Conservation (phyloP, 2,888 invertebrate genomes). For the Hydropsyche betteni region DNA sequence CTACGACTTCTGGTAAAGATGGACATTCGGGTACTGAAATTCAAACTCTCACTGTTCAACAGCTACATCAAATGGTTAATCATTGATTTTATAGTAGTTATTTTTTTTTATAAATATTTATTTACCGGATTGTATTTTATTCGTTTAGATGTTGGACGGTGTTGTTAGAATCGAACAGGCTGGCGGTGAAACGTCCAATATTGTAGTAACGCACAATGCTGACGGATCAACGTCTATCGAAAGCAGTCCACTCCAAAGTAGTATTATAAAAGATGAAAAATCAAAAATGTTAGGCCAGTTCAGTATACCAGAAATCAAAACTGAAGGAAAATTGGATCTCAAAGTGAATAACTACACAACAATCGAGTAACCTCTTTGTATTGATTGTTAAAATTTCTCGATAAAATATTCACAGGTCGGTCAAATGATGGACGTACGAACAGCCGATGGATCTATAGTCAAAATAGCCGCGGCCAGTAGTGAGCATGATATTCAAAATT, state of each 20-base stretch:
- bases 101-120: conserved; percentile 5
- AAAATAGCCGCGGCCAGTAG: conserved; percentile 72
- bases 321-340: conserved; percentile 59
- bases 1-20: conserved; percentile 58
- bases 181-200: conserved; percentile 65
- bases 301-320: conserved; percentile 65
- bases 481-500: conserved; percentile 80
- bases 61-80: conserved; percentile 69
- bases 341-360: conserved; percentile 56
- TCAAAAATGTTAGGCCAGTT: conserved; percentile 58
- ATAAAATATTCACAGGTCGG: conserved; percentile 54
- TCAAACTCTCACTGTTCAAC: conserved; percentile 66
- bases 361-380: background rate
- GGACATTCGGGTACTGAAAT: conserved; percentile 62
- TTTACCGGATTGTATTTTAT: conserved; percentile 53
- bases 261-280: conserved; percentile 70
- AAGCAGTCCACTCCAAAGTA: conserved; percentile 57
- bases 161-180: conserved; percentile 66
- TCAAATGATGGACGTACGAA: conserved; percentile 70
- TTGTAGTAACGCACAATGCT: conserved; percentile 64
- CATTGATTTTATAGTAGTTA: conserved; percentile 61
- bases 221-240: conserved; percentile 66
- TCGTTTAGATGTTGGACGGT: conserved; percentile 62
- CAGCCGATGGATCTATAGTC: conserved; percentile 77
- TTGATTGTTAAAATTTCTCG: conserved; percentile 9